A percentile compares a stretch with the other conserved stretches of the same genome.
phyloP scores from a whole-genome alignment of 2,113 vertebrate genomes.

The Anhinga rufa region DNA sequence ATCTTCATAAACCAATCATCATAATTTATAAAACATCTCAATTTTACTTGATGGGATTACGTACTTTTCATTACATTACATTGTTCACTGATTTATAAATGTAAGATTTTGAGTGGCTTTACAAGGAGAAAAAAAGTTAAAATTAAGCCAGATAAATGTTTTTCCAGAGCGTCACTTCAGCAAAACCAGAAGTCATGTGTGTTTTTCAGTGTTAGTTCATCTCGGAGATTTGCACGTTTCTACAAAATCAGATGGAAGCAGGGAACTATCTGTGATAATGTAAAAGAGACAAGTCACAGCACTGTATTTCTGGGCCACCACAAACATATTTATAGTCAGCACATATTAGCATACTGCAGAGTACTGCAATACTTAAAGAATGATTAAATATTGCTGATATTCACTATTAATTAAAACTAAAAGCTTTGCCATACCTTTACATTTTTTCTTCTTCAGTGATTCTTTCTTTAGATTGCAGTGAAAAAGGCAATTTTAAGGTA shows the following conservation, averaged over 20 bases:
- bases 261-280: fast-evolving
- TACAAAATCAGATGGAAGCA: background rate
- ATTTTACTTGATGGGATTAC: background rate
- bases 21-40: background rate
- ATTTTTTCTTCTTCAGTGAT: background rate
- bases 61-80: background rate
- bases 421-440: background rate
- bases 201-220: background rate
- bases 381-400: background rate
- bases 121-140: background rate
- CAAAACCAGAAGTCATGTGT: background rate
- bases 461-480: background rate
- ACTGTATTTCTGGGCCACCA: background rate
- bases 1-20: background rate
- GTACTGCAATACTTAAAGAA: background rate
- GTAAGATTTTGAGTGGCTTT: background rate
- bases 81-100: background rate
- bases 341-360: background rate
- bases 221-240: background rate
- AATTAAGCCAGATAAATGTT: background rate
- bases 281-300: background rate
- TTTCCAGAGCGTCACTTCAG: background rate
- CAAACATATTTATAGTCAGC: background rate
- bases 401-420: background rate
- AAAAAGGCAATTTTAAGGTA: slow-evolving; percentile 26